These are phyloP conservation scores for Echiichthys vipera DNA, from an alignment of 2,797 vertebrate genomes.

Conservation along the genomic window DNA sequence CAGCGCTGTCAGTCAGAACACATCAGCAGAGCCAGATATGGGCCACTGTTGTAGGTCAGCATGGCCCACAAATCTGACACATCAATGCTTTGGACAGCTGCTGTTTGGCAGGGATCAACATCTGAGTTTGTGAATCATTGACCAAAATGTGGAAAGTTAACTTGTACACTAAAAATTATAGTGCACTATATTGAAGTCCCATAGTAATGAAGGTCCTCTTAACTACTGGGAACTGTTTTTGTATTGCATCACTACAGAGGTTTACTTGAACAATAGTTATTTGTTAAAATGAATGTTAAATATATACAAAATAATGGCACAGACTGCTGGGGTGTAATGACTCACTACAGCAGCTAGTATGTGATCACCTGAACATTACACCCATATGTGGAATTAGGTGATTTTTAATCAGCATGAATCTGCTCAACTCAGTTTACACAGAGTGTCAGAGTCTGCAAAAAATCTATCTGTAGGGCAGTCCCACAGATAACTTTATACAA, in stretches of 20 bases:
- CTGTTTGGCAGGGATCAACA: conserved; percentile 46
- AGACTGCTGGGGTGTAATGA: background rate
- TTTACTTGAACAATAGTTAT: background rate
- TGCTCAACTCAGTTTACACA: background rate
- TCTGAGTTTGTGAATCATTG: conserved; percentile 30
- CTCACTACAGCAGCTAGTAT: background rate
- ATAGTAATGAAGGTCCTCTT: background rate
- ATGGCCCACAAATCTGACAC: conserved; percentile 47
- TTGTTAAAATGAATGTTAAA: background rate
- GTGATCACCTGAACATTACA: background rate
- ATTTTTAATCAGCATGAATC: background rate
- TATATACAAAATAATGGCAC: background rate
- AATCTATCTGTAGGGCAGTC: too few species aligned
- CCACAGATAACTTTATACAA: too few species aligned
- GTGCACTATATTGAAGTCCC: too few species aligned
- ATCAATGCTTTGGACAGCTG: conserved; percentile 59
- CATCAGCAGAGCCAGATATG: conserved; percentile 65
- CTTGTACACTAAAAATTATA: conserved; percentile 10
- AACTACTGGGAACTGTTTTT: background rate
- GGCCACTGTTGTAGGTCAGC: conserved; percentile 60
- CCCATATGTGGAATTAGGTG: background rate
- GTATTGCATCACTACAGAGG: background rate
- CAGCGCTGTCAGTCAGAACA: conserved; percentile 71
- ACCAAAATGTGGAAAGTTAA: conserved; percentile 39
- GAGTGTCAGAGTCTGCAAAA: too few species aligned